A percentile compares a stretch with the other conserved stretches of the same genome.
These are phyloP conservation scores for Sipha maydis DNA, from an alignment of 2,888 invertebrate species.

Conservation along the genomic window DNA sequence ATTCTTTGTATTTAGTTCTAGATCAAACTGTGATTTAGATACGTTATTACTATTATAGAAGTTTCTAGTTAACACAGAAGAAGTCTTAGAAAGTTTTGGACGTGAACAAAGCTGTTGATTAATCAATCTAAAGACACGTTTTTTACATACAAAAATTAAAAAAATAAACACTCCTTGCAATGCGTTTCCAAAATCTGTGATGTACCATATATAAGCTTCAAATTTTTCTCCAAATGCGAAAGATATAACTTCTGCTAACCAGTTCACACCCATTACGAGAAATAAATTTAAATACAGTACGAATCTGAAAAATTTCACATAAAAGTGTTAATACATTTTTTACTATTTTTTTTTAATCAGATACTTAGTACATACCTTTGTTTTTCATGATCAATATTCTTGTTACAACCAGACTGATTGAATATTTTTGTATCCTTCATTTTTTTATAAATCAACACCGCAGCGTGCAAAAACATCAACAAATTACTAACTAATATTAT, in stretches of 20 bases:
- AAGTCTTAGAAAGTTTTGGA: not conserved
- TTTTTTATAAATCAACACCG: slow-evolving; percentile 74
- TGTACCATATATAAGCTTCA: slow-evolving; percentile 51
- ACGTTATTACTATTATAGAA: no score
- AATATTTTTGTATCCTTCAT: slow-evolving; percentile 77
- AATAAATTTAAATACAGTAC: slow-evolving; percentile 59
- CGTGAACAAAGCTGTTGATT: slow-evolving; percentile 59
- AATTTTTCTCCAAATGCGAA: slow-evolving; percentile 17
- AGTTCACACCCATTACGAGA: slow-evolving; percentile 61
- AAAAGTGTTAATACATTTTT: not conserved
- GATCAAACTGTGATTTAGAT: no score
- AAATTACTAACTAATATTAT: slow-evolving; percentile 75
- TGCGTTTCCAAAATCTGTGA: slow-evolving; percentile 65
- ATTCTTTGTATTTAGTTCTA: no score
- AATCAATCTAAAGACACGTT: slow-evolving; percentile 68
- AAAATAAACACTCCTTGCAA: slow-evolving; percentile 56
- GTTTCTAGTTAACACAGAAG: no score
- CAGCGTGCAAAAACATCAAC: slow-evolving; percentile 76
- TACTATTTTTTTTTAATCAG: no score
- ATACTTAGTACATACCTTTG: no score
- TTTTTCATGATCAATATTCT: no score
- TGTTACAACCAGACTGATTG: slow-evolving; percentile 68
- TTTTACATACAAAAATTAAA: slow-evolving; percentile 54
- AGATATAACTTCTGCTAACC: slow-evolving; percentile 54
- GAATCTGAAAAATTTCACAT: slow-evolving; percentile 48